Conservation (phyloP, 2,113 vertebrate genomes). For the Scartelaos histophorus region DNA sequence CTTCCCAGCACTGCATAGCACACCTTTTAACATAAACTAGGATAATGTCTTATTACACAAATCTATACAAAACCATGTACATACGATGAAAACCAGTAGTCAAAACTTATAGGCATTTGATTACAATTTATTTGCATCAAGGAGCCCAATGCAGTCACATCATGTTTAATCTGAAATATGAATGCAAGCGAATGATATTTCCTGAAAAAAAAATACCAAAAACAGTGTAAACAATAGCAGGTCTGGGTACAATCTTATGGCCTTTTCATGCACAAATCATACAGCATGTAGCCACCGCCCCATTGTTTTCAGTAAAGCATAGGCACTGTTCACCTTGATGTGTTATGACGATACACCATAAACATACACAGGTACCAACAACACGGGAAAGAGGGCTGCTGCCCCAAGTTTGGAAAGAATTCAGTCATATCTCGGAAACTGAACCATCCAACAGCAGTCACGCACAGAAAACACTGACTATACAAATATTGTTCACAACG, state of each 20-base stretch:
- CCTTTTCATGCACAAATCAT: constrained; percentile 50
- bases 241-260: constrained; percentile 26
- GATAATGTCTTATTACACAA: too few relatives aligned
- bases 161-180: constrained; percentile 7
- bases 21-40: too few relatives aligned
- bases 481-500: constrained; percentile 47
- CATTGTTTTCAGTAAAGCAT: constrained; percentile 38
- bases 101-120: not conserved
- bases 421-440: not conserved
- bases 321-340: constrained; percentile 68
- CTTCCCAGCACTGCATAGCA: too few relatives aligned
- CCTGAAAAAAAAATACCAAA: constrained; percentile 17
- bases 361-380: constrained; percentile 39
- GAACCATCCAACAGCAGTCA: constrained; percentile 6
- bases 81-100: not conserved
- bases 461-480: constrained; percentile 30
- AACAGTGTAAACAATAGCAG: constrained; percentile 40
- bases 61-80: not conserved
- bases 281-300: constrained; percentile 10
- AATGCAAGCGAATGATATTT: constrained; percentile 23
- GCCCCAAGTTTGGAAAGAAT: constrained; percentile 19
- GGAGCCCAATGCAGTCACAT: constrained; percentile 15
- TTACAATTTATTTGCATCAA: constrained; percentile 54
- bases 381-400: constrained; percentile 7
- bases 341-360: constrained; percentile 48